Evolutionary conservation across 2,113 vertebrate species (phyloP).

Genomic region (Vicugna pacos): DNA sequence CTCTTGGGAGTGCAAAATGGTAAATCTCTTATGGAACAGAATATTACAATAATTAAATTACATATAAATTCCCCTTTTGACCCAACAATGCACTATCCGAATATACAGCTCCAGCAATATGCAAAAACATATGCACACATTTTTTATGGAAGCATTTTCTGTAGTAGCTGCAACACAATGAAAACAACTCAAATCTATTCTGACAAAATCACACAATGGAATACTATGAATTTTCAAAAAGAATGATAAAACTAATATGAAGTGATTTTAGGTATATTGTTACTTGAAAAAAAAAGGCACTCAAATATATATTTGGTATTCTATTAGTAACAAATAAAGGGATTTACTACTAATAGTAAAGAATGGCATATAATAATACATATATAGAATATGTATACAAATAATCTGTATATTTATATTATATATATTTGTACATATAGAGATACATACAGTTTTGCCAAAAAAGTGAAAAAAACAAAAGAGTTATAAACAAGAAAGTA

Average conservation of each 20-base stretch:
- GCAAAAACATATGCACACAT: not conserved
- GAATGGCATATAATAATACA: not conserved
- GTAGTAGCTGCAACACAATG: not conserved
- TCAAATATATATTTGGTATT: not conserved
- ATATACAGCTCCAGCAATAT: not conserved
- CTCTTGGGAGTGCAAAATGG: not conserved
- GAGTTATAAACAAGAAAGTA: not conserved
- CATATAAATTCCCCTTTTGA: not conserved
- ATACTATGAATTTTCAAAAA: not conserved
- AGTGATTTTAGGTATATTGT: not conserved
- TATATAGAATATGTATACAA: no score
- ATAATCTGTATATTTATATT: not conserved
- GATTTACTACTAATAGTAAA: not conserved
- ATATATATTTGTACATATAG: not conserved
- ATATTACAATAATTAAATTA: not conserved
- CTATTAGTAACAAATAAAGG: not conserved
- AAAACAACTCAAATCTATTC: not conserved
- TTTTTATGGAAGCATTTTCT: not conserved
- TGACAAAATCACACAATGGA: not conserved
- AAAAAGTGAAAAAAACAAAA: not conserved
- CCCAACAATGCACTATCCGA: not conserved
- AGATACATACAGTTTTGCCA: not conserved
- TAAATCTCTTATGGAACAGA: not conserved
- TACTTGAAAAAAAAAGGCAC: not conserved
- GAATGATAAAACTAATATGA: not conserved